Percentiles rank a stretch among this genome's conserved stretches.
phyloP scores from a whole-genome alignment of 2,888 invertebrate species.

The Pristionchus arcanus region DNA sequence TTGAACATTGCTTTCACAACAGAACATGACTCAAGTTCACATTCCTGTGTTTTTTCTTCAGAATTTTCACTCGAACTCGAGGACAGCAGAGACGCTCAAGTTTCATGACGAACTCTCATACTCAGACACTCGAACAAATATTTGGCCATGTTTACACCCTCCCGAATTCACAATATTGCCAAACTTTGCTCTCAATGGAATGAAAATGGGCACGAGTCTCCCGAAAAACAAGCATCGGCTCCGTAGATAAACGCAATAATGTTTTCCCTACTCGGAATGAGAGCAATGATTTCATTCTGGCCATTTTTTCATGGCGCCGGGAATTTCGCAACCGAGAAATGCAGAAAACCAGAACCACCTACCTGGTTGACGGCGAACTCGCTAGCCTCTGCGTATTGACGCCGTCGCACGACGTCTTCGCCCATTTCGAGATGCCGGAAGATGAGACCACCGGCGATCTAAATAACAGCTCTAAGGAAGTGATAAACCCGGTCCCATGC shows the following conservation, averaged over 20 bases:
- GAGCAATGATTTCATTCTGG: neutral
- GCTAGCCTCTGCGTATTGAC: conserved; percentile 29
- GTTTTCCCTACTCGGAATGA: neutral
- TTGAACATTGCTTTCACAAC: too few species aligned
- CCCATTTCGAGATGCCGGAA: conserved; percentile 48
- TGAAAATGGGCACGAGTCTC: neutral
- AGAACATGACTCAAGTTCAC: neutral
- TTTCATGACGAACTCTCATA: neutral
- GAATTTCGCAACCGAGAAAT: neutral
- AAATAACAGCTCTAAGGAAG: neutral
- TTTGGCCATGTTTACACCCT: neutral
- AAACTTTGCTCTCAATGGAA: neutral
- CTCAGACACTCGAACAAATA: neutral
- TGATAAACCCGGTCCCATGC: neutral
- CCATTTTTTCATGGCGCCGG: neutral
- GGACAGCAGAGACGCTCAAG: neutral
- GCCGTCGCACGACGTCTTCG: conserved; percentile 33
- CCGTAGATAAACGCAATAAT: neutral
- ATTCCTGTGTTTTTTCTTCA: neutral
- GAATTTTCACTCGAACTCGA: neutral
- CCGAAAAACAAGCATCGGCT: neutral
- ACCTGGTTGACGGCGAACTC: conserved; percentile 56
- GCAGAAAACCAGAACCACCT: neutral
- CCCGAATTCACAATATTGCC: neutral
- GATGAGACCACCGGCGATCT: conserved; percentile 41